Percentiles rank a stretch among this genome's conserved stretches.
phyloP scores from a whole-genome alignment of 2,888 invertebrate genomes.

The Deilephila porcellus region DNA sequence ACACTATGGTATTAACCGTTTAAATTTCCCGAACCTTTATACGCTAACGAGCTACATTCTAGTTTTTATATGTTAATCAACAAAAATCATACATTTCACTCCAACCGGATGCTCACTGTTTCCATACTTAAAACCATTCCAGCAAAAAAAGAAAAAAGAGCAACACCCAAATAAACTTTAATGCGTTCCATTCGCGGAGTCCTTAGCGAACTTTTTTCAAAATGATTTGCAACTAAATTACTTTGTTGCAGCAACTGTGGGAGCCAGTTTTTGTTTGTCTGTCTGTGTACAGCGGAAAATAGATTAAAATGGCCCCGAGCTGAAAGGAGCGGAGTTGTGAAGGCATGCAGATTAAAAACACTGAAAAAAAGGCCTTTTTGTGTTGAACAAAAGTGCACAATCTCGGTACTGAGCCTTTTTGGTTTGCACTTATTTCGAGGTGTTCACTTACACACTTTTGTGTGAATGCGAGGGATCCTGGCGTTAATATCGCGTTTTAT shows the following conservation, averaged over 20 bases:
- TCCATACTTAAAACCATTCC: not conserved
- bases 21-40: too few relatives aligned
- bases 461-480: not conserved
- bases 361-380: conserved; percentile 59
- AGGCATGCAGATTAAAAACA: conserved; percentile 80
- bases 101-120: not conserved
- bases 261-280: conserved; percentile 57
- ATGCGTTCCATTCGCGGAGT: conserved; percentile 9
- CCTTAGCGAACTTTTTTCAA: conserved; percentile 18
- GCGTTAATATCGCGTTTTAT: not conserved
- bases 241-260: conserved; percentile 50
- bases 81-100: too few relatives aligned
- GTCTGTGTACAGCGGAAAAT: conserved; percentile 65
- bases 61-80: too few relatives aligned
- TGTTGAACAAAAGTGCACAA: conserved; percentile 61
- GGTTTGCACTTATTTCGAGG: conserved; percentile 19
- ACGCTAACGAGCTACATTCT: too few relatives aligned
- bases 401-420: conserved; percentile 26
- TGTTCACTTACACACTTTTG: not conserved
- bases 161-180: conserved; percentile 11
- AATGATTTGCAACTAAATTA: conserved; percentile 57
- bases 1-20: too few relatives aligned
- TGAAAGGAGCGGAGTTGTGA: conserved; percentile 66
- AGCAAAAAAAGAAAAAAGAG: not conserved
- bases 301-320: conserved; percentile 79